phyloP scores from a whole-genome alignment of 2,888 invertebrate species.

The Aspidiotus rigidus region DNA sequence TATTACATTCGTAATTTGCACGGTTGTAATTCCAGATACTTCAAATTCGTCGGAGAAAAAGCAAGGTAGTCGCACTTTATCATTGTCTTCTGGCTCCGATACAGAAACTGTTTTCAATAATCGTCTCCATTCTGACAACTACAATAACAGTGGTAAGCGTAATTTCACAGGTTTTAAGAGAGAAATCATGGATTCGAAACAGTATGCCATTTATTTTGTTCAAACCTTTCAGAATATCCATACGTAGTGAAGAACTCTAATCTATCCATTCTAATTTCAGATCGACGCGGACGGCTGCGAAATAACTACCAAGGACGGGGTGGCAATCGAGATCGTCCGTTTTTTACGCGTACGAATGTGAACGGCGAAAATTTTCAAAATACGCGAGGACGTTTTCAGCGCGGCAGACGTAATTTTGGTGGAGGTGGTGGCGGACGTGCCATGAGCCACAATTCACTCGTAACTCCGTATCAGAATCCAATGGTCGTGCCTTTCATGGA shows the following conservation, averaged over 20 bases:
- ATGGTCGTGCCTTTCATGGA: conserved; percentile 36
- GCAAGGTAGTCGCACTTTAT: neutral
- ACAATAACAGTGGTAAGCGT: neutral
- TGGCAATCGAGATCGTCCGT: neutral
- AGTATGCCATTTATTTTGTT: too few relatives aligned
- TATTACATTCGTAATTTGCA: neutral
- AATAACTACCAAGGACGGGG: neutral
- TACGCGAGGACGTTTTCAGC: conserved; percentile 22
- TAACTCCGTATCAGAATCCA: conserved; percentile 12
- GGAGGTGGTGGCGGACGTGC: conserved; percentile 14
- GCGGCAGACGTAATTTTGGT: conserved; percentile 37
- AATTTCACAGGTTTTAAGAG: neutral
- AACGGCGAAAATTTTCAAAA: conserved; percentile 18
- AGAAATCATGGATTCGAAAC: neutral
- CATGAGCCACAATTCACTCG: neutral
- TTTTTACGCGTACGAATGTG: neutral
- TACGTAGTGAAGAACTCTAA: too few relatives aligned
- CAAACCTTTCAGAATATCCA: too few relatives aligned
- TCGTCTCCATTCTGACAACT: neutral
- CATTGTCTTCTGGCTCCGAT: neutral
- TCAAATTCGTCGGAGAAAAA: neutral
- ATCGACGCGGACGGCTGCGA: neutral
- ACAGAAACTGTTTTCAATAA: neutral
- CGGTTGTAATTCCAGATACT: neutral
- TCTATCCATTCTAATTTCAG: neutral